A percentile compares a stretch with the other conserved stretches of the same genome.
Conservation (phyloP, 2,888 invertebrate genomes). For the Calliphora vomitoria region DNA sequence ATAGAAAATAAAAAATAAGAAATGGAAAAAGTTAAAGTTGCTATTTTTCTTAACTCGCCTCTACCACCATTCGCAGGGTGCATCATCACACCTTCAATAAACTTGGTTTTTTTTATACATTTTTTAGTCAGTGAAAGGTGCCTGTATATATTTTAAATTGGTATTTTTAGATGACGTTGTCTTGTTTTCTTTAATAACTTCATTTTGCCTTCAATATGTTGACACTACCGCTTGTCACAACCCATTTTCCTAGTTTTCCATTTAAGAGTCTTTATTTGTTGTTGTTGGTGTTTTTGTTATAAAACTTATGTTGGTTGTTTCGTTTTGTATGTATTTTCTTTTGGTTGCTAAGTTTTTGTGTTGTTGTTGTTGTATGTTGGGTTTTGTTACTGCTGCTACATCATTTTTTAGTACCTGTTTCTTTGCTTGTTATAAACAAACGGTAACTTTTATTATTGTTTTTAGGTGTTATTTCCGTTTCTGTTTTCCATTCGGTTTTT, state of each 20-base stretch:
- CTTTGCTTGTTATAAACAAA: conserved; percentile 10
- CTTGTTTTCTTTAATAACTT: conserved; percentile 44
- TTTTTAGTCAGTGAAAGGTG: background rate
- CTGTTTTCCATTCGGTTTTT: conserved; percentile 3
- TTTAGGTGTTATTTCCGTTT: conserved; percentile 45
- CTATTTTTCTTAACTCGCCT: background rate
- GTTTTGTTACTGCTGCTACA: conserved; percentile 5
- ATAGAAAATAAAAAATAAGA: conserved; percentile 29
- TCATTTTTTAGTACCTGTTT: conserved; percentile 25
- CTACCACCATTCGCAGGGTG: too few species aligned
- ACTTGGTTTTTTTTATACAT: background rate
- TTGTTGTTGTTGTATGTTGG: background rate
- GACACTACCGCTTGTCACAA: conserved; percentile 51
- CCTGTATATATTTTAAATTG: conserved; percentile 23
- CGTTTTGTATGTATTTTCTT: conserved; percentile 25
- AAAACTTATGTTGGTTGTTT: conserved; percentile 43
- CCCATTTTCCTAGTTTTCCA: background rate
- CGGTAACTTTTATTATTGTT: conserved; percentile 42
- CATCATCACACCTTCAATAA: too few species aligned
- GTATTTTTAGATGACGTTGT: conserved; percentile 21
- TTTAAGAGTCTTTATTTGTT: conserved; percentile 31
- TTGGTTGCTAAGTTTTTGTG: background rate
- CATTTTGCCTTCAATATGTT: conserved; percentile 58
- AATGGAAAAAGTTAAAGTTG: conserved; percentile 36
- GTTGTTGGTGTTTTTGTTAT: background rate